Evolutionary conservation across 2,888 invertebrate genomes (phyloP).

Genomic region (Hyalella azteca): DNA sequence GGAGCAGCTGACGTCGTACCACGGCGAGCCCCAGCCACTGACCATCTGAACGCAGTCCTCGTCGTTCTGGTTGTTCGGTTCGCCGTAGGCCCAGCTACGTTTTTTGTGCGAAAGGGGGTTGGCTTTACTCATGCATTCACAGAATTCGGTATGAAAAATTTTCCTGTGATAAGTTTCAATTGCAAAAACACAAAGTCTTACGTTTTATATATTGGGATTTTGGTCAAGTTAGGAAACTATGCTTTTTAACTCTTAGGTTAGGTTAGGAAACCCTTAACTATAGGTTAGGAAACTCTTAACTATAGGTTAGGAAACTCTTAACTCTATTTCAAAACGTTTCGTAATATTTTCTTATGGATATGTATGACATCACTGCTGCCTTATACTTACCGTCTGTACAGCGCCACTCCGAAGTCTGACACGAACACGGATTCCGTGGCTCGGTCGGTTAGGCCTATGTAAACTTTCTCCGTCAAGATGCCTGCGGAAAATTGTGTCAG

Average conservation of each 20-base stretch:
- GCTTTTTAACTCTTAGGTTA: background rate
- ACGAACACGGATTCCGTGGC: background rate
- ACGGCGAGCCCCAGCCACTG: background rate
- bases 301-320: background rate
- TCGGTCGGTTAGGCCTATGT: background rate
- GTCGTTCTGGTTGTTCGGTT: constrained; percentile 7
- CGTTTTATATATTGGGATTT: background rate
- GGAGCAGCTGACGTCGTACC: constrained; percentile 18
- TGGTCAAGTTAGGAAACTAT: background rate
- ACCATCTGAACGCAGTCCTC: constrained; percentile 27
- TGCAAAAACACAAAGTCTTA: background rate
- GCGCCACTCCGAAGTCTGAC: background rate
- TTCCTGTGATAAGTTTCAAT: background rate
- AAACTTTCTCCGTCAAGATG: background rate
- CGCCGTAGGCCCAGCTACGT: background rate
- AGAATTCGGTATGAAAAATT: background rate
- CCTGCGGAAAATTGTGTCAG: no score
- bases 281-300: background rate
- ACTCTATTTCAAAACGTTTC: background rate
- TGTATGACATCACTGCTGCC: no score
- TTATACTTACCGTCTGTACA: constrained; percentile 4
- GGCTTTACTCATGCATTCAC: background rate
- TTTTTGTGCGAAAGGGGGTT: background rate
- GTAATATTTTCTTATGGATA: background rate
- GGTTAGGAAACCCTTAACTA: background rate